A percentile compares a stretch with the other conserved stretches of the same genome.
phyloP scores from a whole-genome alignment of 2,797 vertebrate genomes.

The Sphaeramia orbicularis region DNA sequence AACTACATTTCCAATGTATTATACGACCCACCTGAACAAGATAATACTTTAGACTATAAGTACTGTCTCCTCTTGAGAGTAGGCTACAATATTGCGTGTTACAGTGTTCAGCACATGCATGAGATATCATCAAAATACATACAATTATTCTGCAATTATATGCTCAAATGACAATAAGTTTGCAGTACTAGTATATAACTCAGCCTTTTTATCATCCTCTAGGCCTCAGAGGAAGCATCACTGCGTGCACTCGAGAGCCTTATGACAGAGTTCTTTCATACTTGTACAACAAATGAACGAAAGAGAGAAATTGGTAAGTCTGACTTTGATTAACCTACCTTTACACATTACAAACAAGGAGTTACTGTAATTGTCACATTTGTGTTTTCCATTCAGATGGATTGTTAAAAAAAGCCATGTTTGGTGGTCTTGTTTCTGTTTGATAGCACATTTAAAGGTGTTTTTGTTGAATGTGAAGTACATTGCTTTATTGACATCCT shows the following conservation, averaged over 20 bases:
- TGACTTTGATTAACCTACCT: background rate
- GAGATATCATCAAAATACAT: no score
- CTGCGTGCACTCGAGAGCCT: conserved; percentile 94
- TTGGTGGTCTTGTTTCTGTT: background rate
- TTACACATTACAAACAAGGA: background rate
- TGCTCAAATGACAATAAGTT: background rate
- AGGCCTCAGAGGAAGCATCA: conserved; percentile 96
- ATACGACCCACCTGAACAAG: background rate
- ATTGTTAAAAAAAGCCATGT: background rate
- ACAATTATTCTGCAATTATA: no score
- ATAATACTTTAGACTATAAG: background rate
- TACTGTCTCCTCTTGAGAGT: background rate
- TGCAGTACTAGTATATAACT: background rate
- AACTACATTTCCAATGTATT: background rate
- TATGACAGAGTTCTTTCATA: conserved; percentile 99
- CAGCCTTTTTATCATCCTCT: conserved; percentile 18
- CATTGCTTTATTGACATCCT: background rate
- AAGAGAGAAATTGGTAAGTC: conserved; percentile 96
- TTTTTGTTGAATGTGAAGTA: conserved; percentile 2
- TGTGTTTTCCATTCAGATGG: background rate
- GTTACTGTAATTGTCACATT: background rate
- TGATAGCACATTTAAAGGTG: background rate
- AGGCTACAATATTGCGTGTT: background rate
- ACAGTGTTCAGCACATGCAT: background rate
- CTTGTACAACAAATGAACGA: conserved; percentile 95